Percentiles rank a stretch among this genome's conserved stretches.
Conservation (phyloP, 2,113 vertebrate genomes). For the Ochotona curzoniae region DNA sequence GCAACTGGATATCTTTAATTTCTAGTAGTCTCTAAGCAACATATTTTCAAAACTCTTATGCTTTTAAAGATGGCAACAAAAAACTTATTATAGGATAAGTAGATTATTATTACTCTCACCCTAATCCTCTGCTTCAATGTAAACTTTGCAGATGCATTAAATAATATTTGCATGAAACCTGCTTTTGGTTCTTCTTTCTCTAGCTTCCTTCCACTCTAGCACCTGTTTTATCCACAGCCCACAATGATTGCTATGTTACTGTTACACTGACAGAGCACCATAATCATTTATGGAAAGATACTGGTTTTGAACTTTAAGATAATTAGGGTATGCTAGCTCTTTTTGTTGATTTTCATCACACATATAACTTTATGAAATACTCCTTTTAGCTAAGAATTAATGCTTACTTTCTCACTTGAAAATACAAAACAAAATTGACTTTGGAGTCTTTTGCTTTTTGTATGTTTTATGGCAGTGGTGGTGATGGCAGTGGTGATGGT, state of each 20-base stretch:
- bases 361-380: not conserved
- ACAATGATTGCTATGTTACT: not conserved
- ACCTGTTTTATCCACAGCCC: not conserved
- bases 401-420: not conserved
- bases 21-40: not conserved
- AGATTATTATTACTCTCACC: not conserved
- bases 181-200: not conserved
- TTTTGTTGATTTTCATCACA: not conserved
- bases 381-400: not conserved
- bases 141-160: not conserved
- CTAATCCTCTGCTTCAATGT: not conserved
- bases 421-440: not conserved
- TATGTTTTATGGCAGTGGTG: not conserved
- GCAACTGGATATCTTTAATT: constrained; percentile 8
- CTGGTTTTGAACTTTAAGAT: not conserved
- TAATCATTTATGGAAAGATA: constrained; percentile 6
- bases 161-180: not conserved
- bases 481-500: too few relatives aligned
- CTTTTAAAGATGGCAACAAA: constrained; percentile 2
- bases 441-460: not conserved
- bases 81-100: not conserved
- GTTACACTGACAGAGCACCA: not conserved
- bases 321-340: not conserved
- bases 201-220: not conserved
- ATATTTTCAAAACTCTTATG: constrained; percentile 6